Evolutionary conservation across 2,113 vertebrate species (phyloP), one percentile per base, ranked within the genome.

Genomic region (Rhynchomys soricoides): DNA sequence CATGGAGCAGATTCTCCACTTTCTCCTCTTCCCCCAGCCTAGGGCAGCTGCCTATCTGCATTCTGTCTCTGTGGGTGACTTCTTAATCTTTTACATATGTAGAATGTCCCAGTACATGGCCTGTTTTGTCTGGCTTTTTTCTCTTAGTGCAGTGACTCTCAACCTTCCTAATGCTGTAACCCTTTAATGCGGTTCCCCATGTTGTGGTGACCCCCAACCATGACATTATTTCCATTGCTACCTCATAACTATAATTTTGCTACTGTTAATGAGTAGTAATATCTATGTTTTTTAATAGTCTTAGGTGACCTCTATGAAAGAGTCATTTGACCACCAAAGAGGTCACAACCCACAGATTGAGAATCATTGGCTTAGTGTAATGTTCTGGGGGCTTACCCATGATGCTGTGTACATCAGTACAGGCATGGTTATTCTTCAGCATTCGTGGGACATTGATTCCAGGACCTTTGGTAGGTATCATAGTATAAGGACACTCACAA

Each of bases 1-100:
- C 71, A 11, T n/a, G 43, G 81, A 75, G 57, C 40, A 82, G 73
- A 59, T 31, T 79, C 81, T 88, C 45, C 8, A 7, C 34, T 45
- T n/a, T 13, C 64, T 83, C 48, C 11, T 73, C 59, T 89, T 7
- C 40, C 40, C 15, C 0, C 4, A 57, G 45, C 22, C 66, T 45
- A 7, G 85, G 45, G 50, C 70, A 82, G 29, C 31, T 70, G 71
- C 64, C 64, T 50, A 1, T 31, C 68, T 82, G 48, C 19, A 7
- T 75, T 45, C 95, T 90, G 79, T 88, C 64, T 75, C 21, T 34
- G 4, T 37, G 66, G 40, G 71, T 55, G 71, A 17, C 21, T 24
- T 70, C 34, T 93, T 50, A 52, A 77, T 91, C 74, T 48, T 86
- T 91, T 64, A n/a, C 50, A 21, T 64, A 62, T 73, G 74, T 94